Evolutionary conservation across 2,888 invertebrate species (phyloP).

Genomic region (Catocala sponsa): DNA sequence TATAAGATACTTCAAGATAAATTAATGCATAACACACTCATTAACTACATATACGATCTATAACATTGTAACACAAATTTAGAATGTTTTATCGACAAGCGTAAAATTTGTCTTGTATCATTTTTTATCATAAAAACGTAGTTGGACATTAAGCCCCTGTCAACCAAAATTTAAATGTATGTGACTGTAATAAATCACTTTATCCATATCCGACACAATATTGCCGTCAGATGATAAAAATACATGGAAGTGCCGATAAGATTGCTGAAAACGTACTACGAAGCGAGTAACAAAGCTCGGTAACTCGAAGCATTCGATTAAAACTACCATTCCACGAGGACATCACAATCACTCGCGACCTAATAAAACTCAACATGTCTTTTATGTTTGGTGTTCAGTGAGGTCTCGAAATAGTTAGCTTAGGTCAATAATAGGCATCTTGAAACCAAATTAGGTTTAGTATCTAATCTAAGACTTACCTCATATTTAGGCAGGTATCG

Average conservation of each 20-base stretch:
- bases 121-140: too few species aligned
- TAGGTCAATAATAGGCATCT: too few species aligned
- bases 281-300: background rate
- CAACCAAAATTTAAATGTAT: background rate
- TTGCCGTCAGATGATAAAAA: constrained; percentile 19
- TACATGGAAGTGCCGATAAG: constrained; percentile 11
- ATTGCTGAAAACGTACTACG: background rate
- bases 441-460: background rate
- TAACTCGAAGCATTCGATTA: constrained; percentile 1
- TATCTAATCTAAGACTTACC: constrained; percentile 79
- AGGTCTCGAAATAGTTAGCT: too few species aligned
- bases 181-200: constrained; percentile 16
- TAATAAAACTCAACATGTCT: too few species aligned
- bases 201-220: constrained; percentile 16
- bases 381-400: too few species aligned
- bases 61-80: too few species aligned
- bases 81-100: too few species aligned
- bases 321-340: background rate
- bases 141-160: background rate
- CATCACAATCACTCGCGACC: too few species aligned
- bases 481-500: constrained; percentile 96
- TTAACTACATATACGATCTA: too few species aligned
- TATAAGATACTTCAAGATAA: too few species aligned
- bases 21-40: too few species aligned
- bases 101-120: too few species aligned